Evolutionary conservation across 2,888 invertebrate species (phyloP).

Genomic region (Elgonia sp.): DNA sequence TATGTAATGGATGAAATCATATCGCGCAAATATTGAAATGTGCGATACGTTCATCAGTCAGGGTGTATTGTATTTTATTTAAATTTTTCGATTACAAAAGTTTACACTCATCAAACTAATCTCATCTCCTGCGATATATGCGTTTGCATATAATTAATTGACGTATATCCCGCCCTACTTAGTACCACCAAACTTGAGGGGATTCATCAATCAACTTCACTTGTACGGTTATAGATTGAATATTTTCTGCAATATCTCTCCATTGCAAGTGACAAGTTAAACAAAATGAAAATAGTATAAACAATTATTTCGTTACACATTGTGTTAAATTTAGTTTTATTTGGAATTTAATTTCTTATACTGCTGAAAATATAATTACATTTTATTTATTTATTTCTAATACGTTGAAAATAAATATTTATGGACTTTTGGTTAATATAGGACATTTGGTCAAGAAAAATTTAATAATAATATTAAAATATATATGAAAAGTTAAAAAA

Average conservation of each 20-base stretch:
- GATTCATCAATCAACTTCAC: slow-evolving; percentile 17
- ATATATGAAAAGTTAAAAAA: no score
- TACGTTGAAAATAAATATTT: no score
- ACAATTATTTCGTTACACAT: background rate
- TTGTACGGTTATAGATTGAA: background rate
- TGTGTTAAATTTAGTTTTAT: no score
- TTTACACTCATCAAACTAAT: slow-evolving; percentile 1
- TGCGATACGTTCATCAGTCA: background rate
- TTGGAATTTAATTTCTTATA: no score
- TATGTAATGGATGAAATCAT: background rate
- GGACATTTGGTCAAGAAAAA: no score
- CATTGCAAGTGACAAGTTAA: no score
- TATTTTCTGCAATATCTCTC: background rate
- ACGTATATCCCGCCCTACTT: background rate
- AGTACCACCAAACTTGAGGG: background rate
- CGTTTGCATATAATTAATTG: slow-evolving; percentile 18
- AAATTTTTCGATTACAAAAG: background rate
- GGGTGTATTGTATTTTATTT: background rate
- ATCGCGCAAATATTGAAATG: background rate
- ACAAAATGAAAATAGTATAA: background rate
- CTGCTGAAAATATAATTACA: no score
- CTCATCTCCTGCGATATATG: slow-evolving; percentile 7
- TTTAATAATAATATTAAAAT: no score
- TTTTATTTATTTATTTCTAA: no score
- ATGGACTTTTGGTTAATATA: no score